phyloP scores from a whole-genome alignment of 2,113 vertebrate species.

The Gopherus evgoodei region DNA sequence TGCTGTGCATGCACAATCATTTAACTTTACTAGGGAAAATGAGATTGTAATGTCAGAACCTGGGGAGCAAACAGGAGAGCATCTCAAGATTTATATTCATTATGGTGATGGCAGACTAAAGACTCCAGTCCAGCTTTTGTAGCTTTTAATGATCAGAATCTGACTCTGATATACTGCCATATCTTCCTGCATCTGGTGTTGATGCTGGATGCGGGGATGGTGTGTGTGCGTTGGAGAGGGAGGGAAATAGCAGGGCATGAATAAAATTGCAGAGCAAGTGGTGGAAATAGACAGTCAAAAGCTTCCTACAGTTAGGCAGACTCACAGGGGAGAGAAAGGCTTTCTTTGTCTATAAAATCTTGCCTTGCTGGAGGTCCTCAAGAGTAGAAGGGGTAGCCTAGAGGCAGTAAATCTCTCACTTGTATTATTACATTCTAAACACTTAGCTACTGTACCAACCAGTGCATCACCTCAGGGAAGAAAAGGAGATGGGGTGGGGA shows the following conservation, averaged over 20 bases:
- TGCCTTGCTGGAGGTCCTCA: conserved; percentile 71
- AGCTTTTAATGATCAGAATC: neutral
- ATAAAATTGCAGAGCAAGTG: conserved; percentile 63
- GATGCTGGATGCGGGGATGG: conserved; percentile 23
- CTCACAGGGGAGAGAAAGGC: conserved; percentile 58
- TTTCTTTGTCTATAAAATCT: conserved; percentile 70
- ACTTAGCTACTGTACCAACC: conserved; percentile 52
- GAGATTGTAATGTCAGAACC: conserved; percentile 59
- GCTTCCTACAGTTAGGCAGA: conserved; percentile 44
- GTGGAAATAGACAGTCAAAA: conserved; percentile 69
- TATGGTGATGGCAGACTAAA: conserved; percentile 21
- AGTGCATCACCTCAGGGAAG: conserved; percentile 42
- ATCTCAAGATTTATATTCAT: conserved; percentile 46
- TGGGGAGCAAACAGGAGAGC: conserved; percentile 57
- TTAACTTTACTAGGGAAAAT: conserved; percentile 57
- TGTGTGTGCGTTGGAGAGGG: conserved; percentile 15
- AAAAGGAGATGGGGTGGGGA: conserved; percentile 26
- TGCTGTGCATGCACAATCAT: conserved; percentile 40
- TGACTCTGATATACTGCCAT: conserved; percentile 3
- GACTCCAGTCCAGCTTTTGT: neutral
- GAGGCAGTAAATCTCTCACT: conserved; percentile 59
- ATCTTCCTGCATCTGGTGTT: conserved; percentile 32
- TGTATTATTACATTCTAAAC: conserved; percentile 64
- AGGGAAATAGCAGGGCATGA: conserved; percentile 59
- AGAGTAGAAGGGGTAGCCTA: conserved; percentile 56